Conservation (phyloP, 2,888 invertebrate genomes). For the Kuschelorhynchus macadamiae region DNA sequence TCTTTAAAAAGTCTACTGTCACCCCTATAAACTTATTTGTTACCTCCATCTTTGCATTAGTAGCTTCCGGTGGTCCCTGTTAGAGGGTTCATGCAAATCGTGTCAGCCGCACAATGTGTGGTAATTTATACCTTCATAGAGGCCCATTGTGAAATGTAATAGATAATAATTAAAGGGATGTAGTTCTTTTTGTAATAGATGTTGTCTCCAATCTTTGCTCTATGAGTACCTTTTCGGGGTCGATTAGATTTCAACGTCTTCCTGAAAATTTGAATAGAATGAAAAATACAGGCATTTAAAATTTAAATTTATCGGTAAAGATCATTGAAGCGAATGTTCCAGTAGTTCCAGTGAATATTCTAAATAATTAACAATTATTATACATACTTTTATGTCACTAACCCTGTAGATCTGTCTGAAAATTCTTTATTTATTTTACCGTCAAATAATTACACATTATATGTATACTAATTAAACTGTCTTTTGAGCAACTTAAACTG, state of each 20-base stretch:
- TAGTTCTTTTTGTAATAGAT: constrained; percentile 7
- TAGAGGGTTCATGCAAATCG: constrained; percentile 55
- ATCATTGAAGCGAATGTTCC: no score
- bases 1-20: neutral
- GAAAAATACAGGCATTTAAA: no score
- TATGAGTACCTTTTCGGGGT: constrained; percentile 5
- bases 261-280: no score
- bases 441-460: no score
- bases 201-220: constrained; percentile 25
- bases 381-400: no score
- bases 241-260: constrained; percentile 22
- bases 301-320: no score
- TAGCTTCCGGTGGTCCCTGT: constrained; percentile 45
- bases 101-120: constrained; percentile 53
- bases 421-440: no score
- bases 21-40: neutral
- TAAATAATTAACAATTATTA: no score
- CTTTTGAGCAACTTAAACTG: no score
- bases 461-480: no score
- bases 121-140: constrained; percentile 58
- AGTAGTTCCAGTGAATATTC: no score
- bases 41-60: neutral
- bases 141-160: constrained; percentile 56
- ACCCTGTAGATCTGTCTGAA: no score
- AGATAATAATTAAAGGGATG: constrained; percentile 53